phyloP scores from a whole-genome alignment of 2,888 invertebrate species.

The Xestobium rufovillosum region DNA sequence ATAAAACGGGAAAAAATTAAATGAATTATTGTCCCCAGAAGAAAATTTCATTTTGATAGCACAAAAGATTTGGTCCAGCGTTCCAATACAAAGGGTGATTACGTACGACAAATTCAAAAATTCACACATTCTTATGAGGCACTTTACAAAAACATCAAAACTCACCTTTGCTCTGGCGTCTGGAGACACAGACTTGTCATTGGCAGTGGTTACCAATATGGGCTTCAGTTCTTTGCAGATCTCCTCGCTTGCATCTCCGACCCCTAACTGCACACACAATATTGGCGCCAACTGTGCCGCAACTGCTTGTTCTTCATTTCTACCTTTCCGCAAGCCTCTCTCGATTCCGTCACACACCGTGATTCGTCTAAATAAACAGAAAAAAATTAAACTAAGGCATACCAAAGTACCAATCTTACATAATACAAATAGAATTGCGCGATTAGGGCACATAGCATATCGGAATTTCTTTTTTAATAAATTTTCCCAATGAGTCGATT shows the following conservation, averaged over 20 bases:
- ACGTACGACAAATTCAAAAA: constrained; percentile 6
- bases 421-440: no score
- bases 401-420: no score
- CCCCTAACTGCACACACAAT: constrained; percentile 75
- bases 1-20: no score
- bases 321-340: constrained; percentile 73
- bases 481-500: no score
- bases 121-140: not conserved
- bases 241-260: constrained; percentile 56
- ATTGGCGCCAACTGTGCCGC: constrained; percentile 77
- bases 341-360: constrained; percentile 79
- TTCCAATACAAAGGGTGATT: no score
- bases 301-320: constrained; percentile 71
- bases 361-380: constrained; percentile 44
- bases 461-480: no score
- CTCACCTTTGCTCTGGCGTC: constrained; percentile 68
- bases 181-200: constrained; percentile 69
- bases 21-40: no score
- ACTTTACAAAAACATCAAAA: constrained; percentile 12
- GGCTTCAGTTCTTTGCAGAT: constrained; percentile 66
- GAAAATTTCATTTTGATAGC: no score
- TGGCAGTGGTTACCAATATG: constrained; percentile 60
- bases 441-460: no score
- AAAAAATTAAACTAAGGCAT: not conserved
- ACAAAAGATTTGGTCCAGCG: no score